Conservation (phyloP, 2,797 vertebrate genomes). For the Okamejei kenojei region DNA sequence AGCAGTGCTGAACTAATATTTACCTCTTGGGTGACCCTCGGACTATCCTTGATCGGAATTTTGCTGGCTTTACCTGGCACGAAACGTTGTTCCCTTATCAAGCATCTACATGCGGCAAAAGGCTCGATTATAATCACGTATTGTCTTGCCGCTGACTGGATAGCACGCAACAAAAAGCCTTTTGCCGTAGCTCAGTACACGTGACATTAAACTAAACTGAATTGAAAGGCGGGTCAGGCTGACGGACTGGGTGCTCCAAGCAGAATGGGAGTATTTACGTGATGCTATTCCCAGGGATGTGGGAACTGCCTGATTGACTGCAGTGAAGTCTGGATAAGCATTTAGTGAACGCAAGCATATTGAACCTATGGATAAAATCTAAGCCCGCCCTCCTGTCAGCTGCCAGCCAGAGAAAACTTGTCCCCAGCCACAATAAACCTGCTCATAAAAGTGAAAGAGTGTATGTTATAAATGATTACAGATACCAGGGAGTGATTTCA, state of each 20-base stretch:
- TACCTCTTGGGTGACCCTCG: too few relatives aligned
- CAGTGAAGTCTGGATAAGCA: background rate
- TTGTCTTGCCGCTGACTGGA: too few relatives aligned
- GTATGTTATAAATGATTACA: slow-evolving; percentile 29
- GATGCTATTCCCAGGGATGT: background rate
- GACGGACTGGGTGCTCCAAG: background rate
- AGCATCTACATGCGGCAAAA: too few relatives aligned
- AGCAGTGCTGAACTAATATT: too few relatives aligned
- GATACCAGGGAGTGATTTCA: slow-evolving; percentile 31
- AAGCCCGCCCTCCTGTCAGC: background rate
- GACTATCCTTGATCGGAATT: too few relatives aligned
- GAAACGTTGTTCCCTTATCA: too few relatives aligned
- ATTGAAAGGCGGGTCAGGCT: background rate
- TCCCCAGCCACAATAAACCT: background rate
- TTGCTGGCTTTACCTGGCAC: too few relatives aligned
- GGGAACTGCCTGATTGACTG: background rate
- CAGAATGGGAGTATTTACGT: background rate
- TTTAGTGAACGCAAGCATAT: background rate
- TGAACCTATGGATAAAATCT: background rate
- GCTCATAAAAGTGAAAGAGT: slow-evolving; percentile 4
- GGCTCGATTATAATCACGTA: too few relatives aligned
- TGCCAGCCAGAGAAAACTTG: background rate
- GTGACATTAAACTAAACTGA: too few relatives aligned
- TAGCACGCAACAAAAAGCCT: too few relatives aligned
- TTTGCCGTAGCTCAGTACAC: too few relatives aligned